These are phyloP conservation scores for Candoia aspera DNA, from an alignment of 2,113 vertebrate species.

Conservation along the genomic window DNA sequence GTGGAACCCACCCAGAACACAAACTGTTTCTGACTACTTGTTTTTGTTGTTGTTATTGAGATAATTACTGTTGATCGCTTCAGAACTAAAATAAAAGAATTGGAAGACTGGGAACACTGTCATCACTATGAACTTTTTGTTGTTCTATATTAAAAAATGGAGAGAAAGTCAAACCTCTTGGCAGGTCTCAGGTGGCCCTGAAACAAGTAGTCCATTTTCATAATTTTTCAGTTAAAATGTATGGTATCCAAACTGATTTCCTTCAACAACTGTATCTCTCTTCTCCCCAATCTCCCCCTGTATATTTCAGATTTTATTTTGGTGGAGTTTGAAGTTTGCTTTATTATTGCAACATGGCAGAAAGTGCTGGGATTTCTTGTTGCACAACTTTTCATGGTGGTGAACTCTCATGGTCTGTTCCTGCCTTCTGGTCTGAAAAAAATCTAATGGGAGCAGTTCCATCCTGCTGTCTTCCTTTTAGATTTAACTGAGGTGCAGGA, in stretches of 20 bases:
- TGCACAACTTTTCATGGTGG: too few species aligned
- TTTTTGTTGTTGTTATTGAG: slow-evolving; percentile 1
- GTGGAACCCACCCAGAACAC: slow-evolving; percentile 34
- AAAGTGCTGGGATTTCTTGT: too few species aligned
- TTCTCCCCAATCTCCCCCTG: too few species aligned
- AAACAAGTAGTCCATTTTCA: slow-evolving; percentile 30
- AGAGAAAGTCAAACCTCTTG: slow-evolving; percentile 52
- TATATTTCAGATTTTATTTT: too few species aligned
- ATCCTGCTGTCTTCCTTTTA: too few species aligned
- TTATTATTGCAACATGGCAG: too few species aligned
- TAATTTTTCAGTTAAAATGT: neutral
- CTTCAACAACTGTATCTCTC: too few species aligned
- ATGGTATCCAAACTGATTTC: neutral
- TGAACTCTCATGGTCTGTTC: too few species aligned
- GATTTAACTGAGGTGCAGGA: too few species aligned
- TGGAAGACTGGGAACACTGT: slow-evolving; percentile 35
- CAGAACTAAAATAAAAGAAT: slow-evolving; percentile 23
- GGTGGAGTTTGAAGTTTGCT: too few species aligned
- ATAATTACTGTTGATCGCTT: slow-evolving; percentile 39
- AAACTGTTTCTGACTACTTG: slow-evolving; percentile 30
- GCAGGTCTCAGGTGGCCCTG: slow-evolving; percentile 45
- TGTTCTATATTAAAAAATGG: slow-evolving; percentile 43
- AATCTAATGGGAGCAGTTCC: too few species aligned
- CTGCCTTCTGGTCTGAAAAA: too few species aligned
- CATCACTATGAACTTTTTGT: slow-evolving; percentile 21